Evolutionary conservation across 1,140 invertebrate genomes (phyloP).

Genomic region (Caenorhabditis latens): DNA sequence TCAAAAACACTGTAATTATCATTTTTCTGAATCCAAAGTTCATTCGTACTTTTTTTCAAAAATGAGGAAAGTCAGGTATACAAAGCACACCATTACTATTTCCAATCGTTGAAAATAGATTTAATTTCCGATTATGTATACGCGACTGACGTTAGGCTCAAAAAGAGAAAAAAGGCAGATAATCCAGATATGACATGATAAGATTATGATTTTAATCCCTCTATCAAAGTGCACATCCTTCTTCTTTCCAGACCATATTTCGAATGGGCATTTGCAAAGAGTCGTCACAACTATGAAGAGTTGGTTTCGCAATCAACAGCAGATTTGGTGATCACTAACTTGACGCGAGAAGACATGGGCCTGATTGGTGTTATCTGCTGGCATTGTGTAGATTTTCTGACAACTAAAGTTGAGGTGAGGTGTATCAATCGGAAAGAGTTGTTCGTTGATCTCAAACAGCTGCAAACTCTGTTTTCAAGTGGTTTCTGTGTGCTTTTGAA

Average conservation of each 20-base stretch:
- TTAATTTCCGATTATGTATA: not conserved
- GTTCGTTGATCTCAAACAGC: no score
- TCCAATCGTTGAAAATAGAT: not conserved
- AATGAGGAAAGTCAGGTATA: not conserved
- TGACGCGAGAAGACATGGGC: constrained; percentile 56
- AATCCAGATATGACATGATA: constrained; percentile 26
- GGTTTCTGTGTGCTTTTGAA: not conserved
- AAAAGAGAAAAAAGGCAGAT: not conserved
- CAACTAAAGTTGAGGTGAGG: constrained; percentile 52
- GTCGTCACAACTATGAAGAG: constrained; percentile 19
- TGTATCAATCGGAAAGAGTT: not conserved
- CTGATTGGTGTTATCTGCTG: constrained; percentile 56
- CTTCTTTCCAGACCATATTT: constrained; percentile 40
- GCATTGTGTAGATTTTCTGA: constrained; percentile 61
- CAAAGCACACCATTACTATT: not conserved
- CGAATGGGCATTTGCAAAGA: constrained; percentile 21
- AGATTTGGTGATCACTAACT: constrained; percentile 20
- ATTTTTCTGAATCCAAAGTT: not conserved
- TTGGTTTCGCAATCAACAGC: not conserved
- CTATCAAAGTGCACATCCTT: constrained; percentile 1
- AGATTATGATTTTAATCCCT: constrained; percentile 1
- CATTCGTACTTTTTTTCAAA: constrained; percentile 15
- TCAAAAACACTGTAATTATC: not conserved
- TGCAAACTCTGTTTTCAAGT: no score
- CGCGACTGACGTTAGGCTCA: not conserved